These are phyloP conservation scores for Zaprionus lineosus DNA, from an alignment of 2,888 invertebrate species.

Conservation along the genomic window DNA sequence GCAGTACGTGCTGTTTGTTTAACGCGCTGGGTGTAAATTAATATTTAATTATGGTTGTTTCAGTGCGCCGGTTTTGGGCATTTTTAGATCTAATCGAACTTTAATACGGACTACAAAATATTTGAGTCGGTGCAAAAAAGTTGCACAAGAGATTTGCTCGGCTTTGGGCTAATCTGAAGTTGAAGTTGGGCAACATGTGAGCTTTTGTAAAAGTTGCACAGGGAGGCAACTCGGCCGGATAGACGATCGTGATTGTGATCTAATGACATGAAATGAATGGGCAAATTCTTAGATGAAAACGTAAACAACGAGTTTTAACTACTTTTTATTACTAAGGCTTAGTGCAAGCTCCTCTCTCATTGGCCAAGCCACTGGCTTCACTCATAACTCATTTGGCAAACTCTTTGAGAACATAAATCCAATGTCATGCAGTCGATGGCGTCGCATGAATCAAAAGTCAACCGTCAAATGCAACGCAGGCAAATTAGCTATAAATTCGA, in stretches of 20 bases:
- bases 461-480: slow-evolving; percentile 63
- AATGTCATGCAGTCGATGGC: slow-evolving; percentile 72
- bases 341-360: slow-evolving; percentile 28
- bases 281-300: not conserved
- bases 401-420: slow-evolving; percentile 59
- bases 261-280: not conserved
- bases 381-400: slow-evolving; percentile 58
- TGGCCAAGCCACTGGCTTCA: slow-evolving; percentile 22
- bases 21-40: slow-evolving; percentile 78
- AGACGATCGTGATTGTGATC: not conserved
- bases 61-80: slow-evolving; percentile 30
- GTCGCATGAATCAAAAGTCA: slow-evolving; percentile 70
- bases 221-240: not conserved
- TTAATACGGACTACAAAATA: slow-evolving; percentile 55
- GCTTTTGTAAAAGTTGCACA: slow-evolving; percentile 1
- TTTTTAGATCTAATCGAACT: slow-evolving; percentile 66
- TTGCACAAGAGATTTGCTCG: slow-evolving; percentile 37
- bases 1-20: slow-evolving; percentile 75
- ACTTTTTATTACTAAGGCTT: not conserved
- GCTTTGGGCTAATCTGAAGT: slow-evolving; percentile 24
- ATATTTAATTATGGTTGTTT: slow-evolving; percentile 78
- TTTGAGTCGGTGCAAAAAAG: slow-evolving; percentile 15
- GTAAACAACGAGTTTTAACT: not conserved
- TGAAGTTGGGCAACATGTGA: slow-evolving; percentile 50
- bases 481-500: slow-evolving; percentile 60